These are phyloP conservation scores for Schlechtendalia chinensis DNA, from an alignment of 1,140 invertebrate species.

Conservation along the genomic window DNA sequence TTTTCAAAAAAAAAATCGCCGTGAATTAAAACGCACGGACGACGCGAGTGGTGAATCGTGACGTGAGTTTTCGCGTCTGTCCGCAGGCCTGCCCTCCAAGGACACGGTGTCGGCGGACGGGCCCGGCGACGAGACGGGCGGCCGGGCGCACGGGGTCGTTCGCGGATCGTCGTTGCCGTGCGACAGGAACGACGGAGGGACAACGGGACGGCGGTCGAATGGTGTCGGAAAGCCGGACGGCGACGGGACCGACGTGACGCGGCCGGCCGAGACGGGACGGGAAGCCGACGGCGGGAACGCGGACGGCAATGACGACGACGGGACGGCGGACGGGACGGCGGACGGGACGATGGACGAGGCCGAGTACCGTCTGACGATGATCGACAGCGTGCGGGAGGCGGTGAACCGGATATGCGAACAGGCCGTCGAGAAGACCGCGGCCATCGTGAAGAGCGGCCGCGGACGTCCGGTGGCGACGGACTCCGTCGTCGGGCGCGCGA, in stretches of 20 bases:
- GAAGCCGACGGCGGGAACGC: too few species aligned
- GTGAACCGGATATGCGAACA: slow-evolving; percentile 33
- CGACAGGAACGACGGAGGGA: not conserved
- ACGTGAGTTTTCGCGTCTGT: too few species aligned
- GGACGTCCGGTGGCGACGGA: too few species aligned
- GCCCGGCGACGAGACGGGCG: not conserved
- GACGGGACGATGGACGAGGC: not conserved
- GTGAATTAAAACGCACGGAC: too few species aligned
- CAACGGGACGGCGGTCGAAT: too few species aligned
- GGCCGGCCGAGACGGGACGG: too few species aligned
- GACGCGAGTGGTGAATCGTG: too few species aligned
- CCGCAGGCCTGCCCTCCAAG: not conserved
- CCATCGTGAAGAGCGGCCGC: not conserved
- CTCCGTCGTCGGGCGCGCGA: too few species aligned
- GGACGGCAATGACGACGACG: too few species aligned
- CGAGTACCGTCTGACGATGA: slow-evolving; percentile 18
- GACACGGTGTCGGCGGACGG: not conserved
- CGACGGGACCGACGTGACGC: too few species aligned
- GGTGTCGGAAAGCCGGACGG: not conserved
- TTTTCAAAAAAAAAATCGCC: too few species aligned
- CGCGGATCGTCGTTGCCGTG: not conserved
- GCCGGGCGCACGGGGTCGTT: not conserved
- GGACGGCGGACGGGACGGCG: too few species aligned
- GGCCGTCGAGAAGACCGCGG: not conserved
- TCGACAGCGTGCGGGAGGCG: slow-evolving; percentile 19